Evolutionary conservation across 2,888 invertebrate genomes (phyloP).

Genomic region (Cosmopolites sordidus): DNA sequence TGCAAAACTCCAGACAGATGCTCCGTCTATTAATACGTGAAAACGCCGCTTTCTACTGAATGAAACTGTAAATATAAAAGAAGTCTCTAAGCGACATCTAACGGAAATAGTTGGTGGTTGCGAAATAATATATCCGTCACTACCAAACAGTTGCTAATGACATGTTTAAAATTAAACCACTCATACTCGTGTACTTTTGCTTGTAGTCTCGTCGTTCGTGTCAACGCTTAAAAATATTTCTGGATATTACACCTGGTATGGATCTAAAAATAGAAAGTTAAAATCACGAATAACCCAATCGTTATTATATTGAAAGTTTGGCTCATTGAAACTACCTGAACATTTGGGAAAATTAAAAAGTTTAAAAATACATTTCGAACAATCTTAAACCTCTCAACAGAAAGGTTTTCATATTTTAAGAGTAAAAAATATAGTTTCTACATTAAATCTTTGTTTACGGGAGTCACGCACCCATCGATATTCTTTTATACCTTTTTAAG

Average conservation of each 20-base stretch:
- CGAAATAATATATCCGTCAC: slow-evolving; percentile 22
- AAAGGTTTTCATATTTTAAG: no score
- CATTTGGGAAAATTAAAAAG: no score
- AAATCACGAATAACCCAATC: no score
- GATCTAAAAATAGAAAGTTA: slow-evolving; percentile 3
- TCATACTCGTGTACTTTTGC: background rate
- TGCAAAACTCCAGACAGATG: slow-evolving; percentile 10
- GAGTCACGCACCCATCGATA: no score
- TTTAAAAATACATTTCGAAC: no score
- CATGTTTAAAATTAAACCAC: slow-evolving; percentile 4
- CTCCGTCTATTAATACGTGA: slow-evolving; percentile 14
- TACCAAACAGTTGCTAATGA: slow-evolving; percentile 10
- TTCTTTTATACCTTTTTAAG: no score
- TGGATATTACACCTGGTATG: slow-evolving; percentile 10
- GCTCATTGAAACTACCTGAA: no score
- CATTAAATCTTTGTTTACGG: no score
- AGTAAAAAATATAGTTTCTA: no score
- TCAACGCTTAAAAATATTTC: slow-evolving; percentile 5
- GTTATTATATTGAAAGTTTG: no score
- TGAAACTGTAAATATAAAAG: slow-evolving; percentile 4
- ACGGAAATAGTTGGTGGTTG: slow-evolving; percentile 20
- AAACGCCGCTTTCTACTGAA: slow-evolving; percentile 11
- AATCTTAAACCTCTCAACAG: no score
- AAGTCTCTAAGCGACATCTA: slow-evolving; percentile 8
- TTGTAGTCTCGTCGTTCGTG: slow-evolving; percentile 1